phyloP scores from a whole-genome alignment of 2,888 invertebrate genomes.

The Chironomus tentans region DNA sequence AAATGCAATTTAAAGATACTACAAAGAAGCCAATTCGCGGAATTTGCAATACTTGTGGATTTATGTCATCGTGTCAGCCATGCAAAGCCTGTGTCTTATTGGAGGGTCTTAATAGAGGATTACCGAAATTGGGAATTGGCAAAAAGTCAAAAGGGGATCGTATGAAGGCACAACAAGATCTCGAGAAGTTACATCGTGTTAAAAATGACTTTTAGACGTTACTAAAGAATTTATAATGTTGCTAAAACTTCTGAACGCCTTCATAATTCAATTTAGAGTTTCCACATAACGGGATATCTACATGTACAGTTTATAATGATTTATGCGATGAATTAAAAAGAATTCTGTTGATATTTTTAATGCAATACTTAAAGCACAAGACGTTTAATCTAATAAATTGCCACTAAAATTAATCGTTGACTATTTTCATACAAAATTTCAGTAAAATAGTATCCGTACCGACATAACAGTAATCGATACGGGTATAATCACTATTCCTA shows the following conservation, averaged over 20 bases:
- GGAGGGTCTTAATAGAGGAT: slow-evolving; percentile 89
- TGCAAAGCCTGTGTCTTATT: slow-evolving; percentile 95
- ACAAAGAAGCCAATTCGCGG: slow-evolving; percentile 74
- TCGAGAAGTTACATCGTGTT: slow-evolving; percentile 39
- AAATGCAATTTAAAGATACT: slow-evolving; percentile 69
- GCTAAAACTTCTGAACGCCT: not conserved
- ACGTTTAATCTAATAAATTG: not conserved
- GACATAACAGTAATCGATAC: too few relatives aligned
- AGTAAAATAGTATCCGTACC: too few relatives aligned
- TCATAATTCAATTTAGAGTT: not conserved
- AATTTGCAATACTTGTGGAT: slow-evolving; percentile 77
- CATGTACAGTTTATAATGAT: not conserved
- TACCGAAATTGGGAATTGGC: slow-evolving; percentile 83
- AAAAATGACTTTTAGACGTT: slow-evolving; percentile 40
- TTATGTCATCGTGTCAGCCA: slow-evolving; percentile 81
- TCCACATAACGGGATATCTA: not conserved
- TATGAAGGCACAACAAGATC: slow-evolving; percentile 50
- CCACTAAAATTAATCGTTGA: not conserved
- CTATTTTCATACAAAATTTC: too few relatives aligned
- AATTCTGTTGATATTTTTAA: not conserved
- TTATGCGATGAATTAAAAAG: too few relatives aligned
- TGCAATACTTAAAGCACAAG: not conserved
- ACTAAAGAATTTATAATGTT: not conserved
- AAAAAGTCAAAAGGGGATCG: slow-evolving; percentile 73
- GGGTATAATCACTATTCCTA: not conserved